Evolutionary conservation across 2,113 vertebrate species (phyloP), one percentile per base, ranked within the genome.

Genomic region (Crypturellus undulatus): DNA sequence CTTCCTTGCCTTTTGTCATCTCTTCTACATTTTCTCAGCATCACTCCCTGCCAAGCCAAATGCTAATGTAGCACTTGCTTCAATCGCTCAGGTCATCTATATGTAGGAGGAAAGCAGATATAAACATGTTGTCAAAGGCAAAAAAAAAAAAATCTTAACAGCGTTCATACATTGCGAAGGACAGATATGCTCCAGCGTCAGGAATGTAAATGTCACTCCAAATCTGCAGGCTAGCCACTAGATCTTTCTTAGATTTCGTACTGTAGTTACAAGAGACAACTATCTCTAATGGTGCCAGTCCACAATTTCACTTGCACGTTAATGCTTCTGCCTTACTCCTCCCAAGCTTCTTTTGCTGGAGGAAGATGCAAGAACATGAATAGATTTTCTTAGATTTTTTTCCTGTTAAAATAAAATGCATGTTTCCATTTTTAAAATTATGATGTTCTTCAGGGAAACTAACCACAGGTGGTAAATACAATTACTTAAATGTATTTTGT

Each of bases 21-120:
- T 58, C 14, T 78, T 73, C 45, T 87, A 25, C n/a, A 51, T 86
- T 93, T 79, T 82, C 45, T 84, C 32, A 68, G 64, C 15, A 19
- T 69, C 69, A 28, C 42, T 80, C 87, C 85, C 80, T 89, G 52
- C 36, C 52, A 40, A 86, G 40, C 13, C 45, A 62, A 75, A 73
- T 87, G 63, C 38, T 84, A 76, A 91, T 77, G 51, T 58, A 93
- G 86, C 69, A 58, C 89, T 94, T 93, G 49, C 17, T 84, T 95
- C 78, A 52, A 4, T 76, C 76, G 28, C 58, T 95, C 60, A 67
- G 47, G 12, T 72, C 51, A 76, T 89, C 34, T 73, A 18, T 78
- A 25, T 49, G 38, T 86, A 45, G 26, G 26, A 40, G 79, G 76
- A 91, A 82, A 45, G 49, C 63, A 88, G 32, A 91, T 78, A 40